These are phyloP conservation scores for Neodiprion lecontei DNA, from an alignment of 1,140 invertebrate species.

Conservation along the genomic window DNA sequence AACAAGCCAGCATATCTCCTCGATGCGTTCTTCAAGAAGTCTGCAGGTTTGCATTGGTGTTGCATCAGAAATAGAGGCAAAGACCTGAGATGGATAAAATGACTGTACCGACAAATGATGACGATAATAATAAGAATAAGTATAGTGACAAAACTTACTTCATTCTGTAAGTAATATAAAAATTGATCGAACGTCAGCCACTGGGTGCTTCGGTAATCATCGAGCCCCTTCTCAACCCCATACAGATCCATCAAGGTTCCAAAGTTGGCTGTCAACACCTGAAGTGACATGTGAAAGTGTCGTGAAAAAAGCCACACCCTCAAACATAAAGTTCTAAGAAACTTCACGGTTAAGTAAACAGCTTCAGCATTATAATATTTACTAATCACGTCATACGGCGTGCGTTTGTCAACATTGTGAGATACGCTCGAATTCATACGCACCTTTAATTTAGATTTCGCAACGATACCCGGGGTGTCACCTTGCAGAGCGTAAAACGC, in stretches of 20 bases:
- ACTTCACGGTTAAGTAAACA: too few species aligned
- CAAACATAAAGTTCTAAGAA: conserved; percentile 9
- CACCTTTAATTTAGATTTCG: conserved; percentile 81
- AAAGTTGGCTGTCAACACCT: conserved; percentile 79
- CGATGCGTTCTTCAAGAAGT: conserved; percentile 52
- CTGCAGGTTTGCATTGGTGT: conserved; percentile 42
- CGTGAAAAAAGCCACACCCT: conserved; percentile 23
- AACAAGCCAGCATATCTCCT: conserved; percentile 79
- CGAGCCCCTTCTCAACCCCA: conserved; percentile 78
- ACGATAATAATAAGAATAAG: conserved; percentile 2
- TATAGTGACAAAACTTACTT: conserved; percentile 58
- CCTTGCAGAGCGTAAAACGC: conserved; percentile 74
- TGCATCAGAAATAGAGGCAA: conserved; percentile 49
- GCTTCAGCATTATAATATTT: not conserved
- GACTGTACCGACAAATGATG: conserved; percentile 7
- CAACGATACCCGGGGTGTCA: conserved; percentile 66
- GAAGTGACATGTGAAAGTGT: conserved; percentile 32
- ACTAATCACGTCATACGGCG: not conserved
- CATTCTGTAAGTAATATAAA: conserved; percentile 75
- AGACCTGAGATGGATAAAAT: conserved; percentile 38
- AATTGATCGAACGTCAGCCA: conserved; percentile 76
- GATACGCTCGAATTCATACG: conserved; percentile 24
- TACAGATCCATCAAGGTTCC: conserved; percentile 75
- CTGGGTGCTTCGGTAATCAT: conserved; percentile 73
- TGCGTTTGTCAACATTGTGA: not conserved